Evolutionary conservation across 2,797 vertebrate species (phyloP), one percentile per base, ranked within the genome.

Genomic region (Labroides dimidiatus): DNA sequence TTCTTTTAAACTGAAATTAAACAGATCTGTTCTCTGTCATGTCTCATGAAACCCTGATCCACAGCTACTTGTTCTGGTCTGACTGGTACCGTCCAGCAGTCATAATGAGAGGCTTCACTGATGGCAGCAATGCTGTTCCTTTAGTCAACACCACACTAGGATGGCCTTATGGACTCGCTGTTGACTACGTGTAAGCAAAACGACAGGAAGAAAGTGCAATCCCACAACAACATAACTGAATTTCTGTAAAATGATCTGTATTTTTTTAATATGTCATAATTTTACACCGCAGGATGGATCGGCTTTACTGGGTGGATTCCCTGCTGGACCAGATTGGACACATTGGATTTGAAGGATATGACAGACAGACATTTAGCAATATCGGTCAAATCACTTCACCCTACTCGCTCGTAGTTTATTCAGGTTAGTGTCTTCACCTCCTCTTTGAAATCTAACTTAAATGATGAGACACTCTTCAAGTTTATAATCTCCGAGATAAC

Each of bases 51-150:
- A 52, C 30, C 6, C 43, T 55, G 10, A 55, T 63, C 43, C 45
- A 44, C 75, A 94, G 93, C 54, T 93, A 80, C 82, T 84, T 94
- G 60, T 94, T 94, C 60, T 94, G 93, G 93, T 91, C 92, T 14
- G 92, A 94, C 77, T 92, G 90, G 88, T 89, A 91, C 75, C 93
- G 92, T 7, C 93, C 93, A 20, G 93, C 93, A 0, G 86, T 91
- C 56, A 94, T 94, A 71, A 93, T 89, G 84, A 89, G 72, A 84
- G 75, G 80, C 59, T 90, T 72, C 77, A 87, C 92, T 4, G 90
- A 93, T 53, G 93, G 93, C 47, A 93, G 90, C 80, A 91, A 91
- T 24, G 90, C 89, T 27, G 21, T 90, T 72, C 92, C 92, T 65
- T 81, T 94, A 52, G 87, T 94, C 69, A 94, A 94, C 75, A 93